Conservation (phyloP, 2,888 invertebrate species). For the Urechis unicinctus region DNA sequence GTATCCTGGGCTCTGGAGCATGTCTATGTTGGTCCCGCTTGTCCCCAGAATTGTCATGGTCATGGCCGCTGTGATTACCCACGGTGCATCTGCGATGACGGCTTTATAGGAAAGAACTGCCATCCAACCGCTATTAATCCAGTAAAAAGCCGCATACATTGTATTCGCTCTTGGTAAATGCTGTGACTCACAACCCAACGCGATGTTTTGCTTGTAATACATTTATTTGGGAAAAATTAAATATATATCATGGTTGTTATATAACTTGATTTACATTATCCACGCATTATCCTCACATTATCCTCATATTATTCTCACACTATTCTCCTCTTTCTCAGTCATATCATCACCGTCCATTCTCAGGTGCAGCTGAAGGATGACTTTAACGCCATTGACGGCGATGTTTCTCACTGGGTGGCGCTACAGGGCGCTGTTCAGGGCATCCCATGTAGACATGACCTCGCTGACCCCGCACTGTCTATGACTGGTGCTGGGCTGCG, state of each 20-base stretch:
- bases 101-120: conserved; percentile 32
- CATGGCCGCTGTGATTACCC: conserved; percentile 45
- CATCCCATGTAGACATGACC: conserved; percentile 33
- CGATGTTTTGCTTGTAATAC: too few species aligned
- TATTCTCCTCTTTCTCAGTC: too few species aligned
- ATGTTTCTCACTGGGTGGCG: conserved; percentile 33
- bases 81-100: conserved; percentile 31
- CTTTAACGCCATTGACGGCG: conserved; percentile 25
- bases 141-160: too few species aligned
- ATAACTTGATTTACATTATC: too few species aligned
- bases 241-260: too few species aligned
- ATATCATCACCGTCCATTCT: too few species aligned
- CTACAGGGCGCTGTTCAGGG: conserved; percentile 41
- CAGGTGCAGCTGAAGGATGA: conserved; percentile 44
- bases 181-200: too few species aligned
- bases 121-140: neutral
- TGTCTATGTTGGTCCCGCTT: conserved; percentile 49
- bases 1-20: conserved; percentile 48
- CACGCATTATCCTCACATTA: too few species aligned
- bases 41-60: conserved; percentile 44
- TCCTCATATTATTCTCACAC: too few species aligned
- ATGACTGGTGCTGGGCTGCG: conserved; percentile 37
- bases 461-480: conserved; percentile 38
- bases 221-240: too few species aligned
- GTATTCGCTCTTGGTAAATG: too few species aligned